phyloP scores from a whole-genome alignment of 1,140 invertebrate genomes.

The Centruroides vittatus region DNA sequence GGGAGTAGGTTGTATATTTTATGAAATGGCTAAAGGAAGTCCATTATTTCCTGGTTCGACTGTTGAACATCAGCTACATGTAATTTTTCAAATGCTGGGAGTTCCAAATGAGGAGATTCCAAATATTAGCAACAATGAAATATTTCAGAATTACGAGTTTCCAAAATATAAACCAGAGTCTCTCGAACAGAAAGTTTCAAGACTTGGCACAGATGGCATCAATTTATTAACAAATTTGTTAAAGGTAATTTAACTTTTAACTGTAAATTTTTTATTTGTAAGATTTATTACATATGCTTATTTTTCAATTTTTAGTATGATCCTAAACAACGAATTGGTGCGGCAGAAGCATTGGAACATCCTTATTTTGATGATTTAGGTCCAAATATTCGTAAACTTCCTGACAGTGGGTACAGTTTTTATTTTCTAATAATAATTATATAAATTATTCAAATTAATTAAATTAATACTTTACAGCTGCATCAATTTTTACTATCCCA shows the following conservation, averaged over 20 bases:
- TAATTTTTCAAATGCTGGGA: constrained; percentile 44
- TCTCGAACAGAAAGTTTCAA: too few species aligned
- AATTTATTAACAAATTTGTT: too few species aligned
- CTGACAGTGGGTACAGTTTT: constrained; percentile 37
- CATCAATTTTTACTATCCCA: too few species aligned
- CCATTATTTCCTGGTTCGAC: constrained; percentile 51
- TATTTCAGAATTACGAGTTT: constrained; percentile 37
- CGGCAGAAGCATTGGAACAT: constrained; percentile 42
- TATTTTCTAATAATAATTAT: too few species aligned
- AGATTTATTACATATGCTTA: too few species aligned
- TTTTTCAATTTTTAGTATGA: constrained; percentile 37
- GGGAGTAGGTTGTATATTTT: constrained; percentile 60
- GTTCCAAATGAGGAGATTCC: constrained; percentile 38
- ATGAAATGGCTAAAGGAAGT: constrained; percentile 49
- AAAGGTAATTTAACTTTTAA: too few species aligned
- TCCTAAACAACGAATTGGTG: constrained; percentile 41
- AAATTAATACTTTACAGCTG: too few species aligned
- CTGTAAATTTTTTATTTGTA: too few species aligned
- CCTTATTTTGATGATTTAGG: constrained; percentile 43
- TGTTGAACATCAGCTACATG: constrained; percentile 46
- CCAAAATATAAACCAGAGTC: constrained; percentile 16
- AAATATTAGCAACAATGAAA: constrained; percentile 34
- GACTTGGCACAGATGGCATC: too few species aligned
- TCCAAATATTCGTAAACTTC: constrained; percentile 36
- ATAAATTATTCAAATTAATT: too few species aligned